phyloP scores from a whole-genome alignment of 1,140 invertebrate species.

The Atopsyche davidsoni region DNA sequence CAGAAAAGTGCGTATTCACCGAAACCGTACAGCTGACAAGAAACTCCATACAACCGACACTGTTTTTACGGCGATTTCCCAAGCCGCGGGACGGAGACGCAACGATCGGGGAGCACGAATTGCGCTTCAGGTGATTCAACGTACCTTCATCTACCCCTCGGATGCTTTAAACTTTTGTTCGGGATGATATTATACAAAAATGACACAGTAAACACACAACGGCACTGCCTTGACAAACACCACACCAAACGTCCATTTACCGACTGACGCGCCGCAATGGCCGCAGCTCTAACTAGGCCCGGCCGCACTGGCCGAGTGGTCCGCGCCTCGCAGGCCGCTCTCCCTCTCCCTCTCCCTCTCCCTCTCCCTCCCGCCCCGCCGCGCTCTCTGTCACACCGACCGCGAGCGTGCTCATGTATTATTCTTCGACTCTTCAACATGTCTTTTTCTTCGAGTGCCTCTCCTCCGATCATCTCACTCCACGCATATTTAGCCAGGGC shows the following conservation, averaged over 20 bases:
- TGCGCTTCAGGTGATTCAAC: conserved; percentile 13
- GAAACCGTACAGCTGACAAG: conserved; percentile 22
- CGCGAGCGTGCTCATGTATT: too few species aligned
- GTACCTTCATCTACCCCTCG: conserved; percentile 51
- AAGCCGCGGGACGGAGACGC: background rate
- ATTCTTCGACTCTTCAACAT: too few species aligned
- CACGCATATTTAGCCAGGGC: too few species aligned
- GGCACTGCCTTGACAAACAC: conserved; percentile 50
- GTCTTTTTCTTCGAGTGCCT: too few species aligned
- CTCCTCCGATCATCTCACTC: too few species aligned
- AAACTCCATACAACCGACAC: too few species aligned
- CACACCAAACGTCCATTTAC: conserved; percentile 52
- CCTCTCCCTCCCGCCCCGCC: too few species aligned
- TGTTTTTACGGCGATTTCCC: conserved; percentile 9
- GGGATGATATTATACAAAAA: conserved; percentile 44
- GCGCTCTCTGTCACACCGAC: too few species aligned
- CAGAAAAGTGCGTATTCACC: conserved; percentile 17
- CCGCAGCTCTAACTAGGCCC: conserved; percentile 26
- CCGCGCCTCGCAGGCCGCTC: too few species aligned
- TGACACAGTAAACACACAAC: conserved; percentile 50
- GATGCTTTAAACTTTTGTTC: conserved; percentile 43
- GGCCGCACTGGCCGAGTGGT: too few species aligned
- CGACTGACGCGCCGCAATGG: conserved; percentile 46
- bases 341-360: too few species aligned
- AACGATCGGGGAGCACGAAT: too few species aligned